Evolutionary conservation across 2,113 vertebrate genomes (phyloP), one percentile per base, ranked within the genome.

Genomic region (Corynorhinus townsendii): DNA sequence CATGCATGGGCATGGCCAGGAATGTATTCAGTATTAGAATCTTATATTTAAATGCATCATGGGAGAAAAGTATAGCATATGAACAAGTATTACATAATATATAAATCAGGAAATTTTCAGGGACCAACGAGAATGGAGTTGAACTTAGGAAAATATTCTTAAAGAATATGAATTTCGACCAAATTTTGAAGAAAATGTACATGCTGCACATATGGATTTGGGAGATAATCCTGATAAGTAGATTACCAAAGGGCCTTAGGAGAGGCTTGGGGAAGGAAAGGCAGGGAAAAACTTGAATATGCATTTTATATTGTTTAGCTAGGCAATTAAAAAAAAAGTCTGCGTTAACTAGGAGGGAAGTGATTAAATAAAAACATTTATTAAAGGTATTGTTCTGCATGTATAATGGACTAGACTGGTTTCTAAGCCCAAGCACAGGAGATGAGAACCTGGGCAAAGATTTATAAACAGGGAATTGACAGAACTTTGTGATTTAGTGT

Each of bases 401-500:
- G 2, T 43, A 11, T 80, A 62, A 83, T 68, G 40, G 38, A 47
- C 64, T 56, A 79, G n/a, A 87, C 43, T 93, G 52, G 52, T 76
- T 91, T 45, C 72, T 71, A 82, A 90, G 45, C 7, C 22, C 26
- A 84, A 49, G 4, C n/a, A 20, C 12, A 72, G 54, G 38, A 83
- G 54, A 71, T 49, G 28, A 87, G 45, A 84, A 82, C 59, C 28
- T 72, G 15, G 11, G 17, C 14, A 77, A 56, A 87, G 49, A 83
- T 93, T 47, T 83, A 72, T 90, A 79, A 59, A 62, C 38, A 71
- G 54, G 56, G 12, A 80, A 49, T 75, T 73, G n/a, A 59, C 59
- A 75, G 47, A 73, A 89, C 40, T 88, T 93, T 91, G 38, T 88
- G 94, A 89, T 80, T 90, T 91, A 90, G 56, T 72, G 16, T 77